Evolutionary conservation across 2,113 vertebrate species (phyloP).

Genomic region (Cephalopterus ornatus): DNA sequence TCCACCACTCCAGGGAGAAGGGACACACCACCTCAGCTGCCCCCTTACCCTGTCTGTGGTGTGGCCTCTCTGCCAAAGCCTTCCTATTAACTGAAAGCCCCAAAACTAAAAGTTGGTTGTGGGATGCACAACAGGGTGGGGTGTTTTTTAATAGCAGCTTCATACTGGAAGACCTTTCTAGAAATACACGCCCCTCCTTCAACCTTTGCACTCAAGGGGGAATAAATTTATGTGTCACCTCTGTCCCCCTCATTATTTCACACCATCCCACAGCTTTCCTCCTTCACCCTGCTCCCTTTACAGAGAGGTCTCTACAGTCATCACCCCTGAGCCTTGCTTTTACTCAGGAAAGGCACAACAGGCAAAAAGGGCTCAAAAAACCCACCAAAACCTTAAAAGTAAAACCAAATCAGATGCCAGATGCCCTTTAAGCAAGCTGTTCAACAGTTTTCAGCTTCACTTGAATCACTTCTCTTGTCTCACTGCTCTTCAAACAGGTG

Average conservation of each 20-base stretch:
- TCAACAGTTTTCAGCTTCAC: not conserved
- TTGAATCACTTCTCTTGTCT: fast-evolving
- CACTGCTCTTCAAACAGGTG: not conserved
- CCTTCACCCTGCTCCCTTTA: not conserved
- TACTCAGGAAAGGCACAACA: not conserved
- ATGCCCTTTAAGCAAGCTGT: not conserved
- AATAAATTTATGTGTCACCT: not conserved
- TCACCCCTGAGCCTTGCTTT: not conserved
- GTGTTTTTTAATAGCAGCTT: not conserved
- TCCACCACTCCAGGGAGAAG: not conserved
- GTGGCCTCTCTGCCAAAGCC: fast-evolving
- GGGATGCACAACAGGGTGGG: fast-evolving
- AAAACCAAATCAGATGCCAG: not conserved
- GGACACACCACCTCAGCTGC: not conserved
- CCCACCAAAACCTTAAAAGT: not conserved
- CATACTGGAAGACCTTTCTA: not conserved
- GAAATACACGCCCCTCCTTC: fast-evolving
- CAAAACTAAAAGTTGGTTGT: not conserved
- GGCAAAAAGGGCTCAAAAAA: not conserved
- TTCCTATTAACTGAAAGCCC: not conserved
- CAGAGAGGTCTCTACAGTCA: fast-evolving
- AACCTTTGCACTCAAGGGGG: fast-evolving
- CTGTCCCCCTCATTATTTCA: not conserved
- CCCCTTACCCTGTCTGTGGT: not conserved
- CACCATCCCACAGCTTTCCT: not conserved